A percentile compares a stretch with the other conserved stretches of the same genome.
Evolutionary conservation across 2,888 invertebrate species (phyloP).

Genomic region (Saturnia pavonia): DNA sequence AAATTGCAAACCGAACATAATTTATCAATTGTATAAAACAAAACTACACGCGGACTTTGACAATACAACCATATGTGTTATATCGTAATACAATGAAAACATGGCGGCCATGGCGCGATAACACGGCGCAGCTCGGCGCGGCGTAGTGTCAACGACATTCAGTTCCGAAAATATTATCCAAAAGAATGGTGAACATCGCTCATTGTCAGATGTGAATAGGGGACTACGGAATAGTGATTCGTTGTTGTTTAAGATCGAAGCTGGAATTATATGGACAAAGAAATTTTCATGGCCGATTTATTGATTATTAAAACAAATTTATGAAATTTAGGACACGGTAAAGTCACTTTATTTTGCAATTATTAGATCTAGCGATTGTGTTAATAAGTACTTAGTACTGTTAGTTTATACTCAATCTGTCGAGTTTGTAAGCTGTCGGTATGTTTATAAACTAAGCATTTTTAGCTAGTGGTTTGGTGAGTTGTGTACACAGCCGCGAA

Average conservation of each 20-base stretch:
- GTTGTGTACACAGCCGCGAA: no score
- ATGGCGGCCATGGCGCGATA: constrained; percentile 15
- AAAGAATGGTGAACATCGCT: constrained; percentile 20
- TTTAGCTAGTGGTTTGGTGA: no score
- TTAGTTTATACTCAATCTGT: no score
- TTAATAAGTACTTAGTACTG: no score
- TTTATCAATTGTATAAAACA: constrained; percentile 1
- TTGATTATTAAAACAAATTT: neutral
- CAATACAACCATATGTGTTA: neutral
- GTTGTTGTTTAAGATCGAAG: constrained; percentile 4
- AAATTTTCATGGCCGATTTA: neutral
- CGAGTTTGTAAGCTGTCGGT: no score
- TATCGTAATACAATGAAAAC: constrained; percentile 18
- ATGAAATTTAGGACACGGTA: no score
- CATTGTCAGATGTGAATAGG: constrained; percentile 16
- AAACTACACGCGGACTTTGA: neutral
- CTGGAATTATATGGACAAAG: neutral
- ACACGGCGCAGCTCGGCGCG: no score
- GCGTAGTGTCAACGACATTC: constrained; percentile 20
- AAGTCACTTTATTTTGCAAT: no score
- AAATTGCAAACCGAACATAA: neutral
- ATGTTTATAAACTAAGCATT: no score
- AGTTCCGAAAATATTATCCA: constrained; percentile 21
- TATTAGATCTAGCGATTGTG: no score
- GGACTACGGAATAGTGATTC: neutral